Conservation (phyloP, 2,113 vertebrate species). For the Chaetura pelagica region DNA sequence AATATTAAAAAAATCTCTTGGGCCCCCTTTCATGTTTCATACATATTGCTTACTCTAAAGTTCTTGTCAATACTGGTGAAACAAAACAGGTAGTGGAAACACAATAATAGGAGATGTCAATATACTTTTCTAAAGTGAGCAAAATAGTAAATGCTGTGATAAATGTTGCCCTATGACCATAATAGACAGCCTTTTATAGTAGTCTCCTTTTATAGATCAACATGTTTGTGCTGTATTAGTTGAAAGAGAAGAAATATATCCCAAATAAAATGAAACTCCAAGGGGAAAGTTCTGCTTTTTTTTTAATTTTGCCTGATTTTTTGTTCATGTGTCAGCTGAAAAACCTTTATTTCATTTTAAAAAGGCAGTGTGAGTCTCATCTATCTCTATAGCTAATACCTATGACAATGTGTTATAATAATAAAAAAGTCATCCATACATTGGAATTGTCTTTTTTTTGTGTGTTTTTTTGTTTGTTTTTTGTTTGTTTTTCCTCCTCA, state of each 20-base stretch:
- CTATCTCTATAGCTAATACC: neutral
- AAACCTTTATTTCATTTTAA: neutral
- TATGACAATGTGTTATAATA: neutral
- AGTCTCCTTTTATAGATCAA: slow-evolving; percentile 19
- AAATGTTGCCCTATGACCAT: neutral
- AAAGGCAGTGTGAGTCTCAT: neutral
- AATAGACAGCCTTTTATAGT: neutral
- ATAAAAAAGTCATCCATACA: neutral
- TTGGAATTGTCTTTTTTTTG: neutral
- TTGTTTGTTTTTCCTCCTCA: neutral
- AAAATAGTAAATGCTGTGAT: neutral
- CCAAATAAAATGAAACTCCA: neutral
- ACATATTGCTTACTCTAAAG: neutral
- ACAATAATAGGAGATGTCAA: neutral
- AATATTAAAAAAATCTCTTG: too few relatives aligned
- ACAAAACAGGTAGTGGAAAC: neutral
- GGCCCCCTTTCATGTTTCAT: neutral
- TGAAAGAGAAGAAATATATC: slow-evolving; percentile 16
- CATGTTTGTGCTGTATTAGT: neutral
- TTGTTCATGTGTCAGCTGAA: neutral
- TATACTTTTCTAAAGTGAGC: neutral
- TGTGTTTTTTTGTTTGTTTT: neutral
- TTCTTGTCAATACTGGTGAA: neutral
- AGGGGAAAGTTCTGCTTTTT: neutral
- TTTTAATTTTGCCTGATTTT: neutral